These are phyloP conservation scores for Phalanger gymnotis DNA, from an alignment of 2,797 vertebrate species.

Conservation along the genomic window DNA sequence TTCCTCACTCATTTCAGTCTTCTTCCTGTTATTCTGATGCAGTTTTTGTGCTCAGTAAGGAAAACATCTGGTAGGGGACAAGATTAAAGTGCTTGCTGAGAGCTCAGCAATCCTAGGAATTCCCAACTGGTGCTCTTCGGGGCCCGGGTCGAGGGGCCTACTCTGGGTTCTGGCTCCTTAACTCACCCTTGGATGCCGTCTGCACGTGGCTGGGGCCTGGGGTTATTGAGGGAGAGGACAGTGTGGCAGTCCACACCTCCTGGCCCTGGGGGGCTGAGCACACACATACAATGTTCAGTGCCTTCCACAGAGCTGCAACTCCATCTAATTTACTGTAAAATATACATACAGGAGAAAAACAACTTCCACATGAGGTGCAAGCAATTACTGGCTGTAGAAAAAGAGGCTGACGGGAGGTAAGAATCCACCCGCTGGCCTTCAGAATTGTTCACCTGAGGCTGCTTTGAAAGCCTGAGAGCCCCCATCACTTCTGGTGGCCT, in stretches of 20 bases:
- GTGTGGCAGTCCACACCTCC: background rate
- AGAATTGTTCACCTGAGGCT: background rate
- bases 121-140: constrained; percentile 32
- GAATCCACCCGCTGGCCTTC: background rate
- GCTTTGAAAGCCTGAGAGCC: background rate
- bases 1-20: constrained; percentile 30
- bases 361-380: background rate
- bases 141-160: constrained; percentile 10
- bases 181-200: constrained; percentile 9
- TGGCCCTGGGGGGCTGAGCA: constrained; percentile 9
- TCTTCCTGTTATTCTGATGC: constrained; percentile 44
- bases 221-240: background rate
- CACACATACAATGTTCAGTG: background rate
- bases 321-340: background rate
- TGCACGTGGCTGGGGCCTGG: background rate
- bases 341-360: background rate
- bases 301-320: background rate
- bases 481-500: background rate
- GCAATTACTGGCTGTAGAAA: background rate
- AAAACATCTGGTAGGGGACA: constrained; percentile 49
- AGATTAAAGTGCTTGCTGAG: constrained; percentile 7
- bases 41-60: constrained; percentile 50
- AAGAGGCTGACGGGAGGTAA: background rate
- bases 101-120: constrained; percentile 56
- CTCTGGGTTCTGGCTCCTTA: constrained; percentile 12